Percentiles rank a stretch among this genome's conserved stretches.
Conservation (phyloP, 2,113 vertebrate species). For the Progne subis region DNA sequence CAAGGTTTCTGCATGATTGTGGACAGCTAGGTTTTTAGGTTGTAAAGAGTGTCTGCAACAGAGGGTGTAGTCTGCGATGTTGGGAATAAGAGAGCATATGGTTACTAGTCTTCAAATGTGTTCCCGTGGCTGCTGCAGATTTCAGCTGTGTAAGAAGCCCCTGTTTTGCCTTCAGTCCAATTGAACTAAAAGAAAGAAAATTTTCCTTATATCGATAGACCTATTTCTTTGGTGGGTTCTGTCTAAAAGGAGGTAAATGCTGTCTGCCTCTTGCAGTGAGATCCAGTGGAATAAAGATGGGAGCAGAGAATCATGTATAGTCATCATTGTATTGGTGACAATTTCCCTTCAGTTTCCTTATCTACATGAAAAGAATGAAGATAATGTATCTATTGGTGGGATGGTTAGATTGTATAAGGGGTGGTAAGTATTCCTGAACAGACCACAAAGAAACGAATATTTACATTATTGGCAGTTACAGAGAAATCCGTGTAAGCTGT, state of each 20-base stretch:
- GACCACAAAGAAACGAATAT: background rate
- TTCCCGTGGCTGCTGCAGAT: background rate
- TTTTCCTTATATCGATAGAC: background rate
- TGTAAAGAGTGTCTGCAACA: background rate
- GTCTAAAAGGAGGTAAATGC: background rate
- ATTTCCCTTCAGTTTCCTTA: background rate
- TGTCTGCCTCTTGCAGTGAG: background rate
- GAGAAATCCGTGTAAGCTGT: background rate
- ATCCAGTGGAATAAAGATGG: background rate
- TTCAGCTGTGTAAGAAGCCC: background rate
- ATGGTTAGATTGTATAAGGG: background rate
- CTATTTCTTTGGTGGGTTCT: background rate
- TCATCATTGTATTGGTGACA: background rate
- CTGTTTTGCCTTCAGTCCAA: background rate
- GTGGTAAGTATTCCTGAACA: background rate
- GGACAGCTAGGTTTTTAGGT: background rate
- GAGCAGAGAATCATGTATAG: background rate
- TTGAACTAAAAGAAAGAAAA: background rate
- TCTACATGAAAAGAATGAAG: background rate
- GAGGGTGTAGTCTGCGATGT: background rate
- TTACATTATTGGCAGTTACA: background rate
- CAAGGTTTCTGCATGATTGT: background rate
- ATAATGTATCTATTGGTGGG: background rate
- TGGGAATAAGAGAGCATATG: background rate
- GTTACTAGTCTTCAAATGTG: background rate